phyloP scores from a whole-genome alignment of 2,113 vertebrate species.

The Oryctolagus cuniculus region DNA sequence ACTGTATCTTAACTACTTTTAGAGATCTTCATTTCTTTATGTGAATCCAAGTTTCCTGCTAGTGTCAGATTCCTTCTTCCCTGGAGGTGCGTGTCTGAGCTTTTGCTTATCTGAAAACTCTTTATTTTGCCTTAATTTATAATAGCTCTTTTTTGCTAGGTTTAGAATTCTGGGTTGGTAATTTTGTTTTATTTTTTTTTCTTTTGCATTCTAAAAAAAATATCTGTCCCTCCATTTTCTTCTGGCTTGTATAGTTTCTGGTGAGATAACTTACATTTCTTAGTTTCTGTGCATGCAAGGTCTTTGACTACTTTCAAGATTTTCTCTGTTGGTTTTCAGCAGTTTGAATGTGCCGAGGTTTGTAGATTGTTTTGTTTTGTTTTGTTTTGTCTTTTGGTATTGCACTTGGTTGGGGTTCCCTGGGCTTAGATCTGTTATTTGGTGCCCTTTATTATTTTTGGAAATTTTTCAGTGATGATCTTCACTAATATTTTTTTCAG shows the following conservation, averaged over 20 bases:
- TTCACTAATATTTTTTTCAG: slow-evolving; percentile 17
- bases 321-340: slow-evolving; percentile 49
- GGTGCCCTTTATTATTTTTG: neutral
- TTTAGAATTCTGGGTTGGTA: neutral
- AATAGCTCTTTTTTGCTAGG: neutral
- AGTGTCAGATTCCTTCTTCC: neutral
- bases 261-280: neutral
- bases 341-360: slow-evolving; percentile 15
- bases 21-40: slow-evolving; percentile 23
- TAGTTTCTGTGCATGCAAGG: neutral
- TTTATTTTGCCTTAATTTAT: slow-evolving; percentile 48
- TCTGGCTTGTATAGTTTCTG: slow-evolving; percentile 11
- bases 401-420: neutral
- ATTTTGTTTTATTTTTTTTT: neutral
- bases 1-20: slow-evolving; percentile 24
- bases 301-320: neutral
- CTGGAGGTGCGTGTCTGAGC: neutral
- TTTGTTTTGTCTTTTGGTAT: slow-evolving; percentile 37
- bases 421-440: slow-evolving; percentile 13
- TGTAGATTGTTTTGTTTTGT: slow-evolving; percentile 13
- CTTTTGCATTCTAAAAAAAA: neutral
- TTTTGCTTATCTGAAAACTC: neutral
- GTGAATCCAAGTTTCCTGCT: slow-evolving; percentile 6
- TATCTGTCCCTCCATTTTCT: neutral
- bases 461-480: neutral